These are phyloP conservation scores for Ptychodera flava DNA, from an alignment of 35 echinoderm and acorn worm species.

Conservation along the genomic window DNA sequence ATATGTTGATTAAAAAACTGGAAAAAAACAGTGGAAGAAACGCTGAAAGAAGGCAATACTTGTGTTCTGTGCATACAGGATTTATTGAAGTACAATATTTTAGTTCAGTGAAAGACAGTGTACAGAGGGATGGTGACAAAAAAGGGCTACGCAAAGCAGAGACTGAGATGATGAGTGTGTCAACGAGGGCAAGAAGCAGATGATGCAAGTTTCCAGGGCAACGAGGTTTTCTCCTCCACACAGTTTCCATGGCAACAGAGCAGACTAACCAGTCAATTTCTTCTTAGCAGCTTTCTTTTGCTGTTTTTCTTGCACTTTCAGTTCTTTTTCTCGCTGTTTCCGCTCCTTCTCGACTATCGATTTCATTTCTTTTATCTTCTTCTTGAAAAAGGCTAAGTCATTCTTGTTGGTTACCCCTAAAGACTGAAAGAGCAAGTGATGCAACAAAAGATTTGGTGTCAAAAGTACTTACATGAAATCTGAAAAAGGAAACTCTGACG, in stretches of 20 bases:
- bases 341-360: constrained; percentile 72
- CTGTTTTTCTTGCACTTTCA: constrained; percentile 83
- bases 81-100: neutral
- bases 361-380: constrained; percentile 96
- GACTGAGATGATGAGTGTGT: neutral
- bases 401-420: constrained; percentile 57
- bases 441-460: too few relatives aligned
- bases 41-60: neutral
- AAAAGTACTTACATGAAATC: too few relatives aligned
- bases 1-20: too few relatives aligned
- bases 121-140: neutral
- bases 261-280: neutral
- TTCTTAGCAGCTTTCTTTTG: constrained; percentile 90
- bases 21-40: too few relatives aligned
- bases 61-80: neutral
- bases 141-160: neutral
- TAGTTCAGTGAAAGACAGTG: neutral
- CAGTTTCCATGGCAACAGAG: neutral
- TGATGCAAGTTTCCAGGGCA: neutral
- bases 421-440: constrained; percentile 62
- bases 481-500: too few relatives aligned
- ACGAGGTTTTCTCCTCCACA: neutral
- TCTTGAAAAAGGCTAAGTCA: constrained; percentile 73
- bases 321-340: constrained; percentile 67
- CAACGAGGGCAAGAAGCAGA: neutral